Evolutionary conservation across 2,113 vertebrate genomes (phyloP).

Genomic region (Gallinago jamesoni): DNA sequence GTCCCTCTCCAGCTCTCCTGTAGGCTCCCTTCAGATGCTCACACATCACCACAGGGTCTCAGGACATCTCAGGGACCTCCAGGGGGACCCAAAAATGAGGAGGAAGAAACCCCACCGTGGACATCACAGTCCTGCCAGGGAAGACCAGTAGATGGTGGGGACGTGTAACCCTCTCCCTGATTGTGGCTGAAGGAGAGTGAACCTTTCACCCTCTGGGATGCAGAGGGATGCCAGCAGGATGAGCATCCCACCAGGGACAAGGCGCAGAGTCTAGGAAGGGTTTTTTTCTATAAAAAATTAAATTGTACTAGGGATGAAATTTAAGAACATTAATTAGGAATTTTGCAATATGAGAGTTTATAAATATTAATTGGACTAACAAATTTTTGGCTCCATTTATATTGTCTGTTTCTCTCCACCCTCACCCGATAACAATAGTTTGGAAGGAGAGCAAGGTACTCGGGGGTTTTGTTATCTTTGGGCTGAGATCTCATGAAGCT

Average conservation of each 20-base stretch:
- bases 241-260: neutral
- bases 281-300: neutral
- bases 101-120: neutral
- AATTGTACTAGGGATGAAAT: neutral
- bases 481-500: neutral
- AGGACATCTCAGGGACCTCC: too few species aligned
- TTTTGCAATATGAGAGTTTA: neutral
- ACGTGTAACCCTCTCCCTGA: neutral
- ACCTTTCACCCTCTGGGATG: neutral
- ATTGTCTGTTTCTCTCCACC: neutral
- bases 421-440: rapidly evolving
- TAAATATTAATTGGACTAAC: neutral
- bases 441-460: neutral
- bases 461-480: neutral
- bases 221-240: neutral
- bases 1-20: too few species aligned
- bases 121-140: neutral
- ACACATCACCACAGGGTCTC: too few species aligned
- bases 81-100: neutral
- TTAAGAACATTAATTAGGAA: neutral
- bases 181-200: neutral
- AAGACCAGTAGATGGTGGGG: neutral
- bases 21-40: too few species aligned
- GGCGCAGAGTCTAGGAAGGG: neutral
- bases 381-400: neutral